These are phyloP conservation scores for Drosophila mettleri DNA, from an alignment of 2,888 invertebrate species.

Conservation along the genomic window DNA sequence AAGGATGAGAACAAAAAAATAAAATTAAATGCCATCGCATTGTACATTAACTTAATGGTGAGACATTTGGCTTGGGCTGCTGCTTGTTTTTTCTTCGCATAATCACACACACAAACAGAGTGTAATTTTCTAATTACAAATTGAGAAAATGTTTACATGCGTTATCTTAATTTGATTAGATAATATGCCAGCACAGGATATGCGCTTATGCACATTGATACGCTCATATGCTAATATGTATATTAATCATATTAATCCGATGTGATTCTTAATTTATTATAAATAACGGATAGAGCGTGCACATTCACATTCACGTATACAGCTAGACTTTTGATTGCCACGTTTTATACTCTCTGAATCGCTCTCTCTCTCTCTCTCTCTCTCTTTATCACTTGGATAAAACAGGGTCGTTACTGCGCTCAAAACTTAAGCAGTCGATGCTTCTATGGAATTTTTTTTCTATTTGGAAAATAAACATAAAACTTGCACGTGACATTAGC, in stretches of 20 bases:
- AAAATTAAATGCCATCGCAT: not conserved
- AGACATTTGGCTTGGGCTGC: conserved; percentile 15
- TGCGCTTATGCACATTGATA: conserved; percentile 23
- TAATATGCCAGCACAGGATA: conserved; percentile 53
- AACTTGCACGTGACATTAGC: conserved; percentile 44
- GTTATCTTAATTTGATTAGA: conserved; percentile 50
- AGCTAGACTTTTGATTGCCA: conserved; percentile 32
- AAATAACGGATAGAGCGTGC: conserved; percentile 24
- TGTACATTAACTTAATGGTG: conserved; percentile 28
- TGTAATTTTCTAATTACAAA: conserved; percentile 35
- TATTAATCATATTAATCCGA: conserved; percentile 37
- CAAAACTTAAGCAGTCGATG: conserved; percentile 29
- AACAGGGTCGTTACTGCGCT: conserved; percentile 41
- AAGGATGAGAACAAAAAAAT: conserved; percentile 3
- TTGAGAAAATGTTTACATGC: conserved; percentile 15
- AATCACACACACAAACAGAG: conserved; percentile 7
- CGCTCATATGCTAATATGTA: conserved; percentile 6
- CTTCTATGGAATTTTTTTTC: conserved; percentile 18
- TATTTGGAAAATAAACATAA: conserved; percentile 31
- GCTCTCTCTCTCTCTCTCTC: conserved; percentile 3
- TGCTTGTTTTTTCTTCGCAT: conserved; percentile 6
- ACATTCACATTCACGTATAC: conserved; percentile 8
- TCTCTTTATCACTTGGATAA: conserved; percentile 17
- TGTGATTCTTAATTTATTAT: conserved; percentile 38
- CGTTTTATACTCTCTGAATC: conserved; percentile 25